Evolutionary conservation across 2,888 invertebrate species (phyloP), one percentile per base, ranked within the genome.

Genomic region (Linnaemya vulpina): DNA sequence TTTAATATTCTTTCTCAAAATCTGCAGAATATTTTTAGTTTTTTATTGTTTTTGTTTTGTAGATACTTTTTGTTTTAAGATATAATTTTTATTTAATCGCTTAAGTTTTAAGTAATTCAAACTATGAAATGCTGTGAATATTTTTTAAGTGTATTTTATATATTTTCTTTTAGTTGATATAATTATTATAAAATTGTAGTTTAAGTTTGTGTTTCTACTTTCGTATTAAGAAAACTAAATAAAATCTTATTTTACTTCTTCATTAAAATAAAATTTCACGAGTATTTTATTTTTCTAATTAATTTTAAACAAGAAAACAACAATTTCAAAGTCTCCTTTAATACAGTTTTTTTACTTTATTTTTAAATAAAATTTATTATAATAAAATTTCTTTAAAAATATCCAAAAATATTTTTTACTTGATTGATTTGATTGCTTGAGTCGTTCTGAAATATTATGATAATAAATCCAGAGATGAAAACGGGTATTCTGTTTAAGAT

Each of bases 111-210:
- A 70, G 58, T 62, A 68, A 74, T 83, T 83, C 55, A 76, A 35
- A 76, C 60, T 80, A 80, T 67, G 65, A 80, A 76, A 80, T 68
- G 84, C 84, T 84, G 84, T 84, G 84, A 84, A 77, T 84, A 84
- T 68, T 80, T 73, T 81, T 79, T 82, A 75, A 86, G 83, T 25
- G 30, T 65, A 53, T 65, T 20, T 70, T 51, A 46, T 46, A 30
- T n/a, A 17, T 55, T 62, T 78, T 77, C 13, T 49, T 22, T 15
- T 49, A 8, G 60, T 9, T 51, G 60, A 20, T 1, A 70, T 43
- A 68, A 25, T n/a, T 58, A 20, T 17, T 43, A 46, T 60, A 20
- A 38, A 63, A 20, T 63, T n/a, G 43, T 43, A 25, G 51, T 60
- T 38, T 60, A 63, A 58, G 43, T 38, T 58, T 38, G 10, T 25